A percentile compares a stretch with the other conserved stretches of the same genome.
Conservation (phyloP, 2,888 invertebrate species). For the Margaritifera margaritifera region DNA sequence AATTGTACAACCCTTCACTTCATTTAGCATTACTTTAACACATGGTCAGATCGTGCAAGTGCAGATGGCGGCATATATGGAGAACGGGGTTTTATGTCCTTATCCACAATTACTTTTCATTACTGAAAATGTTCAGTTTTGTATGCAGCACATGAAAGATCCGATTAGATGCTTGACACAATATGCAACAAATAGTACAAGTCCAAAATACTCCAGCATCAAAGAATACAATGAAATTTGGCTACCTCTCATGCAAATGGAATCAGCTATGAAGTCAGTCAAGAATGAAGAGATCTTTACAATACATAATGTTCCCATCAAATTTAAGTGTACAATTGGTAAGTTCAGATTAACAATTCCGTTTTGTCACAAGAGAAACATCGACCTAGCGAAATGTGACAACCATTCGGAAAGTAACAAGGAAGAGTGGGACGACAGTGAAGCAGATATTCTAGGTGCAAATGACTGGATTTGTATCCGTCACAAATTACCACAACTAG, state of each 20-base stretch:
- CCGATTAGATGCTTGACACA: conserved; percentile 19
- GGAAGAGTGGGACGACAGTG: not conserved
- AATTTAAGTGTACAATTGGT: conserved; percentile 15
- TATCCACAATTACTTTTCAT: conserved; percentile 24
- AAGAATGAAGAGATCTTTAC: conserved; percentile 14
- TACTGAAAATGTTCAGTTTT: conserved; percentile 26
- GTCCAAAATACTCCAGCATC: conserved; percentile 14
- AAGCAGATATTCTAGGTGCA: too few relatives aligned
- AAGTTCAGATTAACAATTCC: conserved; percentile 18
- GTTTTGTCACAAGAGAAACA: conserved; percentile 27
- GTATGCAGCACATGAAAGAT: conserved; percentile 29
- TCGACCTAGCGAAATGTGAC: conserved; percentile 15
- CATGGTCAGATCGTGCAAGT: conserved; percentile 28
- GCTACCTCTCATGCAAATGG: conserved; percentile 36
- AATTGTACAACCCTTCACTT: not conserved
- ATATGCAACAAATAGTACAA: conserved; percentile 26
- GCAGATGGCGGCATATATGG: conserved; percentile 25
- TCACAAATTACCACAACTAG: too few relatives aligned
- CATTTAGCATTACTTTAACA: conserved; percentile 10
- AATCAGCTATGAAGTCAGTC: conserved; percentile 26
- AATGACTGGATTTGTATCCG: too few relatives aligned
- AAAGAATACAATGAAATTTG: conserved; percentile 25
- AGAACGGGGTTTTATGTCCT: conserved; percentile 24
- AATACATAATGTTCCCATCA: conserved; percentile 30
- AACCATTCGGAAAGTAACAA: not conserved